Conservation (phyloP, 2,888 invertebrate genomes). For the Stegophylla sp. region DNA sequence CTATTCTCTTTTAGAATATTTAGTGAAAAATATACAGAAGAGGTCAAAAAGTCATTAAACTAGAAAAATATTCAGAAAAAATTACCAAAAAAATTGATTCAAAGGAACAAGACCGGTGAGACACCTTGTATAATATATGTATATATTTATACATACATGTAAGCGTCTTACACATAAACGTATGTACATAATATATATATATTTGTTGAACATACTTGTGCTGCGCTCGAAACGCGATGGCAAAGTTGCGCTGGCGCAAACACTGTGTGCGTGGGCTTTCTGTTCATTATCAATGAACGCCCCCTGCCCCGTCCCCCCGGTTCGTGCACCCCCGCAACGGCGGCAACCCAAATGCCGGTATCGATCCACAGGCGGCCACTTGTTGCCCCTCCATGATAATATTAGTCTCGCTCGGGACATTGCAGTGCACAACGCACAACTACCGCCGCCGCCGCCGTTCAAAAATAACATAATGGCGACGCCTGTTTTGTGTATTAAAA, state of each 20-base stretch:
- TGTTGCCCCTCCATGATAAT: constrained; percentile 31
- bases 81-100: no score
- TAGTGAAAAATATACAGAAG: no score
- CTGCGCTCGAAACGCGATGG: no score
- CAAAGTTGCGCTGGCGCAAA: constrained; percentile 13
- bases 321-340: not conserved
- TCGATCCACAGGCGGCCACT: constrained; percentile 36
- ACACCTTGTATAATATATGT: not conserved
- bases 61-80: no score
- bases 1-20: no score
- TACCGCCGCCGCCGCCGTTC: no score
- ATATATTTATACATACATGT: not conserved
- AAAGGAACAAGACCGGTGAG: no score
- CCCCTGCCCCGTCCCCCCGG: not conserved
- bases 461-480: no score
- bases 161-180: not conserved
- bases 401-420: not conserved
- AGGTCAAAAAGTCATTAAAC: no score
- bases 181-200: not conserved
- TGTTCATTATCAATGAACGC: constrained; percentile 47
- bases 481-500: no score
- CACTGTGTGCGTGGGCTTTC: constrained; percentile 34
- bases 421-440: no score
- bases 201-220: not conserved
- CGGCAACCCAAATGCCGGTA: not conserved